phyloP scores from a whole-genome alignment of 2,888 invertebrate genomes.

The Eupithecia pulchellata region DNA sequence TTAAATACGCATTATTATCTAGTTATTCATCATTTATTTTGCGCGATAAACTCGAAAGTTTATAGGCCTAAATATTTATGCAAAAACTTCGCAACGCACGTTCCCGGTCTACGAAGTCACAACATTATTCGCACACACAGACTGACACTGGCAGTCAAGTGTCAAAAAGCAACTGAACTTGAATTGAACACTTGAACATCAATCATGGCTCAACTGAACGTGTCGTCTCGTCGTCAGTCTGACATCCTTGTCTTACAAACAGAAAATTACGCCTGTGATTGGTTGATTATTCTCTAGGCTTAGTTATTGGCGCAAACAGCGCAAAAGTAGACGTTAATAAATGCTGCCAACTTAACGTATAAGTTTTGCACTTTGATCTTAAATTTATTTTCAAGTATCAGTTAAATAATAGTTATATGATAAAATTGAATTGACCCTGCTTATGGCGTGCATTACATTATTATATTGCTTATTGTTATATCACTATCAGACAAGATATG shows the following conservation, averaged over 20 bases:
- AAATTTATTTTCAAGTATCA: background rate
- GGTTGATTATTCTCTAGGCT: background rate
- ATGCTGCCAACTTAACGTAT: background rate
- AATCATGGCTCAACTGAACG: too few species aligned
- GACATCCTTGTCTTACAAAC: background rate
- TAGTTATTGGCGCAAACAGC: background rate
- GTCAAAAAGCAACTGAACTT: background rate
- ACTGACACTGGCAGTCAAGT: background rate
- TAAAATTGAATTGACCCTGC: too few species aligned
- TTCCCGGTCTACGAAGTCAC: conserved; percentile 13
- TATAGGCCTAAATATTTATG: background rate
- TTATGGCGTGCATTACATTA: too few species aligned
- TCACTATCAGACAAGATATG: too few species aligned
- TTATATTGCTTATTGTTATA: background rate
- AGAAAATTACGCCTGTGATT: background rate
- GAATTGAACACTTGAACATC: too few species aligned
- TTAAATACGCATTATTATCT: conserved; percentile 12
- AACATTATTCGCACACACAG: background rate
- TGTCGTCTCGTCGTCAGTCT: too few species aligned
- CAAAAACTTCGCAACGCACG: conserved; percentile 10
- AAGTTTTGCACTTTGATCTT: background rate
- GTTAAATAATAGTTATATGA: too few species aligned
- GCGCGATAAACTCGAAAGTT: too few species aligned
- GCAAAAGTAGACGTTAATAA: background rate
- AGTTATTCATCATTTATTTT: background rate